phyloP scores from a whole-genome alignment of 2,797 vertebrate genomes.

The Leuciscus waleckii region DNA sequence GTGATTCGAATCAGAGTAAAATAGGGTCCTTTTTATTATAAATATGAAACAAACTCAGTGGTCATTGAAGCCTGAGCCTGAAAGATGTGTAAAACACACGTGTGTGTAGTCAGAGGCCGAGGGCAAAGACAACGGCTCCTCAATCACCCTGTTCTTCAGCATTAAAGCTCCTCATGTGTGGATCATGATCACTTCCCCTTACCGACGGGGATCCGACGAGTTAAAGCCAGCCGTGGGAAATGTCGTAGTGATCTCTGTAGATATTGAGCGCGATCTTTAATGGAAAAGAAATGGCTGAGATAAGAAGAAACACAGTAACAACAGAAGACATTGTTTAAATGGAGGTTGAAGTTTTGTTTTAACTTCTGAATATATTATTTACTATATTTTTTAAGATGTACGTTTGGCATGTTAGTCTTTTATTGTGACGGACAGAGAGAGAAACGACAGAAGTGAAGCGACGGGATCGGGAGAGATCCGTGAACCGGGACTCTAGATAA shows the following conservation, averaged over 20 bases:
- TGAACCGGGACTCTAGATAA: too few relatives aligned
- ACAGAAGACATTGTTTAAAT: not conserved
- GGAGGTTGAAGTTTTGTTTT: not conserved
- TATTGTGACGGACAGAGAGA: too few relatives aligned
- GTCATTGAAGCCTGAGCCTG: not conserved
- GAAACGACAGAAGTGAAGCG: too few relatives aligned
- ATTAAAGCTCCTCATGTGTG: not conserved
- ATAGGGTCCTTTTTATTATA: constrained; percentile 24
- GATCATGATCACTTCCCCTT: too few relatives aligned
- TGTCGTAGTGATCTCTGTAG: not conserved
- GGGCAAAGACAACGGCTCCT: not conserved
- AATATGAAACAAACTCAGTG: constrained; percentile 21
- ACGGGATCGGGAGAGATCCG: too few relatives aligned
- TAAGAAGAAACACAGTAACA: not conserved
- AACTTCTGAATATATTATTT: not conserved
- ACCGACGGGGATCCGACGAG: not conserved
- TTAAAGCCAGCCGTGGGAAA: not conserved
- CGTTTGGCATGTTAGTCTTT: too few relatives aligned
- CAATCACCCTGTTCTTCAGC: not conserved
- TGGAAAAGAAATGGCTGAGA: not conserved
- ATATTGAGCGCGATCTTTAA: not conserved
- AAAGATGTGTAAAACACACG: not conserved
- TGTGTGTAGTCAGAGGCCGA: not conserved
- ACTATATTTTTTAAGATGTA: too few relatives aligned
- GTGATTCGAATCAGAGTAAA: not conserved